These are phyloP conservation scores for Neelides folsomi DNA, from an alignment of 2,888 invertebrate genomes.

Conservation along the genomic window DNA sequence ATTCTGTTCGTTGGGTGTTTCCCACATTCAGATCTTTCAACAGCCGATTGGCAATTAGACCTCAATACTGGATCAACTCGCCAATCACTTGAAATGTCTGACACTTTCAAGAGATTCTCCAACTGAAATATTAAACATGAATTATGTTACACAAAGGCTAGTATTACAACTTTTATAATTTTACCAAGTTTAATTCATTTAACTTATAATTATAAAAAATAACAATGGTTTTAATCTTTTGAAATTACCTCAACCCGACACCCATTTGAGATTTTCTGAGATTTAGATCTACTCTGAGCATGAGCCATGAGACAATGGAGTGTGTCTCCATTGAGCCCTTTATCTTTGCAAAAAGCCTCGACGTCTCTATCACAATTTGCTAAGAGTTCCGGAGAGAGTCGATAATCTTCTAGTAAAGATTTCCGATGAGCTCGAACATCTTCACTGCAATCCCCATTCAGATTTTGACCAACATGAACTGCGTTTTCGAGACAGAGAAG, in stretches of 20 bases:
- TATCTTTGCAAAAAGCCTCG: conserved; percentile 52
- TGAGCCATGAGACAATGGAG: conserved; percentile 92
- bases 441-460: conserved; percentile 62
- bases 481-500: conserved; percentile 77
- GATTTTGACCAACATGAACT: conserved; percentile 53
- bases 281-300: conserved; percentile 52
- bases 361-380: conserved; percentile 77
- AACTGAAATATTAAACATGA: conserved; percentile 42
- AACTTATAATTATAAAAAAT: no score
- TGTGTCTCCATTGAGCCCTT: conserved; percentile 71
- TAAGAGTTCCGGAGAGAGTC: conserved; percentile 84
- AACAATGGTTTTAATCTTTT: no score
- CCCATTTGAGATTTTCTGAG: conserved; percentile 51
- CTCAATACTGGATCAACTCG: conserved; percentile 80
- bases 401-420: conserved; percentile 83
- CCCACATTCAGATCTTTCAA: conserved; percentile 42
- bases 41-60: conserved; percentile 73
- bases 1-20: conserved; percentile 40
- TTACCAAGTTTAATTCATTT: no score
- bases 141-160: neutral
- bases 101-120: conserved; percentile 65
- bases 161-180: neutral
- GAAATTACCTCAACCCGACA: conserved; percentile 65
- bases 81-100: conserved; percentile 92
- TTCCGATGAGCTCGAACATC: conserved; percentile 86